phyloP scores from a whole-genome alignment of 2,888 invertebrate genomes.

The Rhaphigaster nebulosa region DNA sequence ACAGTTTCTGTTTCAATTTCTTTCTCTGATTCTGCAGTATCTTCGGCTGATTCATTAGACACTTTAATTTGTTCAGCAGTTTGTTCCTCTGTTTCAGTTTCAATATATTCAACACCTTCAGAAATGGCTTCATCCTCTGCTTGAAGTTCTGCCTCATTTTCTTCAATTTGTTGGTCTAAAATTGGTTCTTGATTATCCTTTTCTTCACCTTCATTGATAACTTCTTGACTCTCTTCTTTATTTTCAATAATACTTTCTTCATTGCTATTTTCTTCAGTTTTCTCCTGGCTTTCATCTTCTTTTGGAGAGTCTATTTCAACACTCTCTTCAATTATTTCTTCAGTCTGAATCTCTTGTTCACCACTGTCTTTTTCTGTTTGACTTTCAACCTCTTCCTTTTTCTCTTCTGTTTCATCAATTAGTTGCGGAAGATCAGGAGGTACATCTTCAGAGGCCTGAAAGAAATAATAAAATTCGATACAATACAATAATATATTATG shows the following conservation, averaged over 20 bases:
- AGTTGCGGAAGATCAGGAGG: conserved; percentile 60
- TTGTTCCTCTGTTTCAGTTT: conserved; percentile 66
- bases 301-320: not conserved
- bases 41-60: conserved; percentile 39
- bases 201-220: conserved; percentile 59
- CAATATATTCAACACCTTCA: conserved; percentile 64
- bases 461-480: not conserved
- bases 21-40: conserved; percentile 66
- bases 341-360: conserved; percentile 67
- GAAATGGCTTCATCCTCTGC: conserved; percentile 64
- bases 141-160: conserved; percentile 66
- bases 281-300: conserved; percentile 37
- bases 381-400: conserved; percentile 68
- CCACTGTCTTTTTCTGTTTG: conserved; percentile 61
- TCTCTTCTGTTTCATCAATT: conserved; percentile 63
- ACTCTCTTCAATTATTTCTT: conserved; percentile 65
- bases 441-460: conserved; percentile 54
- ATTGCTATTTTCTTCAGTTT: conserved; percentile 64
- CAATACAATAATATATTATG: not conserved
- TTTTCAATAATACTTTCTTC: conserved; percentile 63
- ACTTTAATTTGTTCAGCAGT: conserved; percentile 64
- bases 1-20: conserved; percentile 66
- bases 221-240: conserved; percentile 61
- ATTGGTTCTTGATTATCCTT: conserved; percentile 58
- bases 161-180: conserved; percentile 64